Conservation (phyloP, 2,888 invertebrate genomes). For the Harpagoxenus sublaevis region DNA sequence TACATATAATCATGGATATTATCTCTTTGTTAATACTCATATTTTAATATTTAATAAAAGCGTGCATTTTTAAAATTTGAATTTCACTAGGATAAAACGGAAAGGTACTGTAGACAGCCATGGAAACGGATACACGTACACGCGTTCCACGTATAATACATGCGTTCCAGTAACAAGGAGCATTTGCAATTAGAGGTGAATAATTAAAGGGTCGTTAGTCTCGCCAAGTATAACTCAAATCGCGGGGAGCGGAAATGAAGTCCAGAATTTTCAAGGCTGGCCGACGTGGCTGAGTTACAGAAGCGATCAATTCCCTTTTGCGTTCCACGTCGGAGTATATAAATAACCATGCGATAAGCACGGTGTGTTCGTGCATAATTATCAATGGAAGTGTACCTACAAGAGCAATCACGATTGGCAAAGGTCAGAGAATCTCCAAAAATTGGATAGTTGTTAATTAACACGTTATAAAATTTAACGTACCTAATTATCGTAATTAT, state of each 20-base stretch:
- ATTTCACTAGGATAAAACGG: conserved; percentile 8
- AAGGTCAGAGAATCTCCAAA: background rate
- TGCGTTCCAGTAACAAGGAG: conserved; percentile 71
- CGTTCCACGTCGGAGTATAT: conserved; percentile 57
- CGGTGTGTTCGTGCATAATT: conserved; percentile 64
- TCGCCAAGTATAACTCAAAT: conserved; percentile 60
- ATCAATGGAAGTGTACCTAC: conserved; percentile 5
- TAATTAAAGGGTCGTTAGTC: conserved; percentile 75
- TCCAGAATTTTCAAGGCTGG: conserved; percentile 60
- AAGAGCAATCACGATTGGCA: background rate
- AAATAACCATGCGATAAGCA: conserved; percentile 70
- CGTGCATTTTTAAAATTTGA: background rate
- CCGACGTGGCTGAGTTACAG: conserved; percentile 54
- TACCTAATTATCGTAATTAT: background rate
- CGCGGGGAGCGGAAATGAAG: conserved; percentile 56
- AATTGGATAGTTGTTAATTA: background rate
- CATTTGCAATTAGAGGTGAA: conserved; percentile 72
- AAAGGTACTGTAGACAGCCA: conserved; percentile 17
- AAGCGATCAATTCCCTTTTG: conserved; percentile 64
- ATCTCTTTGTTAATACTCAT: background rate
- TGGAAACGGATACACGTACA: conserved; percentile 58
- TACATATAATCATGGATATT: background rate
- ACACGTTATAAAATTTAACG: background rate
- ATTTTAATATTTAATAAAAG: conserved; percentile 26
- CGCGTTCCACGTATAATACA: conserved; percentile 61